Percentiles rank a stretch among this genome's conserved stretches.
Evolutionary conservation across 2,888 invertebrate species (phyloP).

Genomic region (Trachelus iudaicus): DNA sequence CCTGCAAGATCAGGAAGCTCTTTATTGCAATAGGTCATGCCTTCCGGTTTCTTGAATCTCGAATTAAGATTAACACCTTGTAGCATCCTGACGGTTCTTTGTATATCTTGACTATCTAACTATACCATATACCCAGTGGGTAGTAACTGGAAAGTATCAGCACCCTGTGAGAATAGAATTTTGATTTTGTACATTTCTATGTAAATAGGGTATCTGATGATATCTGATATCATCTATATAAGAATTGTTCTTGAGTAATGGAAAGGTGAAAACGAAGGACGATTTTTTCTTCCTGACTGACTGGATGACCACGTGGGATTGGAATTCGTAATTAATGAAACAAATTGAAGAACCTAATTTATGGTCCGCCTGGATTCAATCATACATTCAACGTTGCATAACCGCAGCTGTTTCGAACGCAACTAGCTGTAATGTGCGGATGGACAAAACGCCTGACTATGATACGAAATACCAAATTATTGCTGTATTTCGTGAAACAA

Average conservation of each 20-base stretch:
- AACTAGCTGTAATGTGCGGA: not conserved
- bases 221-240: not conserved
- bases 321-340: not conserved
- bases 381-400: not conserved
- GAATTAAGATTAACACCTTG: not conserved
- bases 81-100: not conserved
- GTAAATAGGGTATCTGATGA: too few species aligned
- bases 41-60: not conserved
- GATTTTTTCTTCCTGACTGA: not conserved
- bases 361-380: not conserved
- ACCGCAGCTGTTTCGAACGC: not conserved
- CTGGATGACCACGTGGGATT: not conserved
- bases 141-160: not conserved
- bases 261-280: too few species aligned
- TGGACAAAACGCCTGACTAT: not conserved
- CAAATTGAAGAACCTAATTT: not conserved
- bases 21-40: not conserved
- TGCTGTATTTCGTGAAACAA: not conserved
- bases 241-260: not conserved
- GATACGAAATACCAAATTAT: constrained; percentile 1
- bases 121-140: too few species aligned
- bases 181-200: not conserved
- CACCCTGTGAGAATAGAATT: not conserved
- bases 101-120: not conserved
- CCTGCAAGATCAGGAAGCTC: constrained; percentile 21